Evolutionary conservation across 2,113 vertebrate species (phyloP).

Genomic region (Daubentonia madagascariensis): DNA sequence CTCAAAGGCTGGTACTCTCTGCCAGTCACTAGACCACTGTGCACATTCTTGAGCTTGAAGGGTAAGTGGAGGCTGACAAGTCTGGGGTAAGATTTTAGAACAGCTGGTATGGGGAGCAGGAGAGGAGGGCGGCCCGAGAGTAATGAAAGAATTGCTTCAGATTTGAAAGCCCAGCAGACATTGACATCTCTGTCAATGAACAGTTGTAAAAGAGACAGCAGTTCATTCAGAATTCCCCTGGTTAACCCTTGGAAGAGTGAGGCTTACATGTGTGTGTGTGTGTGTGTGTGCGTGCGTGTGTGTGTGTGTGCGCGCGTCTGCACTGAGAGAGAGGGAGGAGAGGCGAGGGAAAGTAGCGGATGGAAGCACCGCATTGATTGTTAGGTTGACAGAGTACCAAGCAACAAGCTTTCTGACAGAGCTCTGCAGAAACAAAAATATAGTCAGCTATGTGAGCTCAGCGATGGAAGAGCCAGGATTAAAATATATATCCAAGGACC

Average conservation of each 20-base stretch:
- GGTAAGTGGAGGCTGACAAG: neutral
- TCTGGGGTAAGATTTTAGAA: neutral
- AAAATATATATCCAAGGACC: neutral
- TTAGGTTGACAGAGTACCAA: neutral
- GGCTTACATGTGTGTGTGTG: neutral
- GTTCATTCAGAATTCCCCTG: neutral
- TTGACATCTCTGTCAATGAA: neutral
- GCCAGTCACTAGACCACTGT: neutral
- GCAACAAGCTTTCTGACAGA: neutral
- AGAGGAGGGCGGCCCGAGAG: neutral
- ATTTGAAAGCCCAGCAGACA: neutral
- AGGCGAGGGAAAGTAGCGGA: no score
- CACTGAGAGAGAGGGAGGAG: neutral
- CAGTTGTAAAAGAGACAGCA: neutral
- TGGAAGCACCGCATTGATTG: neutral
- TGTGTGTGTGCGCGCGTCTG: neutral
- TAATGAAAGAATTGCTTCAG: neutral
- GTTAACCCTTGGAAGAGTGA: neutral
- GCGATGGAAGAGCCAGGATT: neutral
- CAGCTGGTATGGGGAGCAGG: neutral
- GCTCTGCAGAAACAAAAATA: neutral
- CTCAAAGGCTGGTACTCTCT: neutral
- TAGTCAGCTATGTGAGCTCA: neutral
- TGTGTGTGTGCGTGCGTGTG: neutral
- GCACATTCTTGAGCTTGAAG: neutral